Evolutionary conservation across 1,140 invertebrate species (phyloP).

Genomic region (Zaprionus vittiger): DNA sequence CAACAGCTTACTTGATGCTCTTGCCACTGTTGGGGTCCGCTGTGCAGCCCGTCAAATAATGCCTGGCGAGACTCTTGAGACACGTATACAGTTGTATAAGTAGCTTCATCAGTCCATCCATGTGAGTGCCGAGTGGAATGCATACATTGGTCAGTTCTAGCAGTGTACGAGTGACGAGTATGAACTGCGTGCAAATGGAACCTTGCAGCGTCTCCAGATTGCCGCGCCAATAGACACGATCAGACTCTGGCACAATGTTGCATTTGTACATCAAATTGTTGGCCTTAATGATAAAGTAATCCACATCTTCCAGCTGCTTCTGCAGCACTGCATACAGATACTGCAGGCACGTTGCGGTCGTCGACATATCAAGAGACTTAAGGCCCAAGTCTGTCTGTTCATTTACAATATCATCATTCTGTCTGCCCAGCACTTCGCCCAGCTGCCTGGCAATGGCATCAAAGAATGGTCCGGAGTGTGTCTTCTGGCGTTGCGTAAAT

Average conservation of each 20-base stretch:
- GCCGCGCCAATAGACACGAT: constrained; percentile 65
- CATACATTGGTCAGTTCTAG: constrained; percentile 66
- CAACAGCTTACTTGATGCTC: constrained; percentile 65
- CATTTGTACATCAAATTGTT: constrained; percentile 76
- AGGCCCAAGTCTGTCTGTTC: constrained; percentile 44
- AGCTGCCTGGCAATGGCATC: constrained; percentile 67
- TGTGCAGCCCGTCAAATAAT: constrained; percentile 57
- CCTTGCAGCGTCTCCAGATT: constrained; percentile 65
- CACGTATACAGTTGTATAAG: constrained; percentile 74
- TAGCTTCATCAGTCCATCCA: constrained; percentile 70
- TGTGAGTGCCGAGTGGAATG: constrained; percentile 64
- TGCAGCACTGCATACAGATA: constrained; percentile 65
- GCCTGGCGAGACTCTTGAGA: constrained; percentile 70
- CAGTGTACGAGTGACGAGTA: constrained; percentile 69
- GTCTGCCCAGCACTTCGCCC: constrained; percentile 53
- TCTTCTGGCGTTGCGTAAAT: constrained; percentile 76
- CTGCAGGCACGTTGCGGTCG: constrained; percentile 39
- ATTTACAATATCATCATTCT: constrained; percentile 48
- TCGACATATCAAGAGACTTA: constrained; percentile 62
- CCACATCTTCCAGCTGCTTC: constrained; percentile 77
- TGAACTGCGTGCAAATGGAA: constrained; percentile 72
- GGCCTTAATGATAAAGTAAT: constrained; percentile 71
- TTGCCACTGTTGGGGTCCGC: not conserved
- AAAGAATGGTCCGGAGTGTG: constrained; percentile 74
- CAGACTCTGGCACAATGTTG: constrained; percentile 68